Percentiles rank a stretch among this genome's conserved stretches.
Conservation (phyloP, 2,113 vertebrate species). For the Lutjanus erythropterus region DNA sequence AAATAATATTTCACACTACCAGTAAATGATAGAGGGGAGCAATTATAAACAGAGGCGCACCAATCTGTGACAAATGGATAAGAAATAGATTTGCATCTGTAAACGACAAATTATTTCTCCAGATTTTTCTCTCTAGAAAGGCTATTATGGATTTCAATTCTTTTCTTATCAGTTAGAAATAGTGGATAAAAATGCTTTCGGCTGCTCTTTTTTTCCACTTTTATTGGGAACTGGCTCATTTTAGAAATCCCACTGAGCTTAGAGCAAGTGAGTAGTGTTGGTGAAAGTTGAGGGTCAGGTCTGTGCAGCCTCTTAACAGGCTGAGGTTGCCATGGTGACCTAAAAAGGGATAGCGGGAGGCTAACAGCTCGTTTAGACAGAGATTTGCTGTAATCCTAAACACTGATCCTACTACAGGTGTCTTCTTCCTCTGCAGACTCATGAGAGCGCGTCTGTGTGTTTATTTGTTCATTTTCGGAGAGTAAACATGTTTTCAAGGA, state of each 20-base stretch:
- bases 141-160: conserved; percentile 33
- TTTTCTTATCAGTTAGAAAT: conserved; percentile 48
- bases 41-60: conserved; percentile 45
- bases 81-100: conserved; percentile 62
- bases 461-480: conserved; percentile 8
- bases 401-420: conserved; percentile 5
- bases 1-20: conserved; percentile 39
- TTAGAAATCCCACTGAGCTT: conserved; percentile 35
- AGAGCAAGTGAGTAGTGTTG: conserved; percentile 24
- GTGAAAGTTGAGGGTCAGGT: conserved; percentile 55
- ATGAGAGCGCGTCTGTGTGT: not conserved
- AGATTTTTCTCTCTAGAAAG: conserved; percentile 12
- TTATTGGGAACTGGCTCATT: conserved; percentile 22
- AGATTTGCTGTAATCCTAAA: conserved; percentile 21
- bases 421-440: not conserved
- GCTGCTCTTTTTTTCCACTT: not conserved
- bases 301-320: conserved; percentile 38
- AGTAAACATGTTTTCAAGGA: conserved; percentile 7
- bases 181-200: not conserved
- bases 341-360: conserved; percentile 13
- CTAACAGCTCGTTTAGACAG: conserved; percentile 38
- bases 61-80: conserved; percentile 45
- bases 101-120: conserved; percentile 42
- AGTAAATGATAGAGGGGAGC: conserved; percentile 27
- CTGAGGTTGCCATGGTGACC: conserved; percentile 67